phyloP scores from a whole-genome alignment of 2,797 vertebrate genomes.

The Ctenopoma kingsleyae region DNA sequence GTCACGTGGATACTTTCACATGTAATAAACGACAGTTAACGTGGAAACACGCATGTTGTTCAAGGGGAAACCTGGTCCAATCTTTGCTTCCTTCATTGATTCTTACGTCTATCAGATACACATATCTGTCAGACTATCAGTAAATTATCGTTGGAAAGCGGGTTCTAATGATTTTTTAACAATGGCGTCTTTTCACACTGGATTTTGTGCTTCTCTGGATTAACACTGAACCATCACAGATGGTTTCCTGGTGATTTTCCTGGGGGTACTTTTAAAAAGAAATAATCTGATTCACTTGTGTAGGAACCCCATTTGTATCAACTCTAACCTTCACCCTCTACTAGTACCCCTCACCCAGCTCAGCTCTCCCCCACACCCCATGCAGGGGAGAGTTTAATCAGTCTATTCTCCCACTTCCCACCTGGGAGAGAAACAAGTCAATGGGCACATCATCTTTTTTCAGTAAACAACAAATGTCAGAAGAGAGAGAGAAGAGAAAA shows the following conservation, averaged over 20 bases:
- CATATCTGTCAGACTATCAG: not conserved
- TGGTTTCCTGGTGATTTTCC: not conserved
- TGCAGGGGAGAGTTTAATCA: conserved; percentile 39
- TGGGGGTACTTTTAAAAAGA: not conserved
- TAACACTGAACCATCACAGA: not conserved
- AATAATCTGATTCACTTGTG: conserved; percentile 8
- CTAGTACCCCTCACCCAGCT: conserved; percentile 22
- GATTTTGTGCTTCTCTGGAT: not conserved
- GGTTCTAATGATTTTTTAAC: not conserved
- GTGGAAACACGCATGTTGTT: conserved; percentile 2
- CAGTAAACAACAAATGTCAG: conserved; percentile 67
- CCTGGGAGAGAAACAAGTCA: conserved; percentile 29
- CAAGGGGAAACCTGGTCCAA: not conserved
- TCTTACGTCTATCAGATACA: not conserved
- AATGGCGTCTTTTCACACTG: too few relatives aligned
- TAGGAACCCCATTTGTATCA: conserved; percentile 44
- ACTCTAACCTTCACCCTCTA: conserved; percentile 15
- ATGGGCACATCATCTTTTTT: conserved; percentile 45
- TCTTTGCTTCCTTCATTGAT: not conserved
- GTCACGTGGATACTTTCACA: not conserved
- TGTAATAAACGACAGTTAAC: not conserved
- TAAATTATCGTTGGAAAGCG: fast-evolving
- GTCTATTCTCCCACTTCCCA: conserved; percentile 47
- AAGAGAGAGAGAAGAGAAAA: conserved; percentile 50
- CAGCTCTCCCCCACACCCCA: not conserved